These are phyloP conservation scores for Dromas ardeola DNA, from an alignment of 2,113 vertebrate genomes.

Conservation along the genomic window DNA sequence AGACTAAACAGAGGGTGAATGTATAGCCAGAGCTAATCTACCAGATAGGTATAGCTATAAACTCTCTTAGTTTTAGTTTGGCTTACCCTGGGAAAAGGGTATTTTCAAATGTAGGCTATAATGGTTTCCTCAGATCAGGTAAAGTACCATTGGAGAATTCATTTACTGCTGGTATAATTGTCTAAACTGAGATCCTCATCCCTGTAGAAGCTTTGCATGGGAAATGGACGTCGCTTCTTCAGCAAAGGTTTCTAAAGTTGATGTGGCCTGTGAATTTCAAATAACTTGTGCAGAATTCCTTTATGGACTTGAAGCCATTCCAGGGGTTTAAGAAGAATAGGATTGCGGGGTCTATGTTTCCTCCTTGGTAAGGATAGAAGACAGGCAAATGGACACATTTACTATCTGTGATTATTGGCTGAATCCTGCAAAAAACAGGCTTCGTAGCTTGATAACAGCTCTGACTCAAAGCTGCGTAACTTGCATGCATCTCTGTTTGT, in stretches of 20 bases:
- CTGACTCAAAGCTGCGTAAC: neutral
- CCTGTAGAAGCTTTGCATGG: neutral
- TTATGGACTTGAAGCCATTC: constrained; percentile 33
- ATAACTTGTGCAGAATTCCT: neutral
- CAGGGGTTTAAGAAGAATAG: neutral
- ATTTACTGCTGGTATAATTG: neutral
- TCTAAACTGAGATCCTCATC: neutral
- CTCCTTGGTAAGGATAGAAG: neutral
- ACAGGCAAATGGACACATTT: constrained; percentile 42
- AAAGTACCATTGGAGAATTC: neutral
- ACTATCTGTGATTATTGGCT: constrained; percentile 58
- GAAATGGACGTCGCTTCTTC: neutral
- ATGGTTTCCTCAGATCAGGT: neutral
- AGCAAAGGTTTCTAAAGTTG: neutral
- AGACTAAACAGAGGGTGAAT: neutral
- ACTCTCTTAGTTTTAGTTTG: neutral
- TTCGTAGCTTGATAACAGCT: constrained; percentile 37
- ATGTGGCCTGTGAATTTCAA: neutral
- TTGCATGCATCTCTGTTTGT: constrained; percentile 26
- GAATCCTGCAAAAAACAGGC: constrained; percentile 1
- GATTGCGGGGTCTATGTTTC: neutral
- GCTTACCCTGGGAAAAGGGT: neutral
- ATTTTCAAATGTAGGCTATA: neutral
- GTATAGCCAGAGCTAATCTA: neutral
- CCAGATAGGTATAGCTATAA: neutral